Percentiles rank a stretch among this genome's conserved stretches.
Evolutionary conservation across 2,113 vertebrate species (phyloP).

Genomic region (Rhinichthys klamathensis): DNA sequence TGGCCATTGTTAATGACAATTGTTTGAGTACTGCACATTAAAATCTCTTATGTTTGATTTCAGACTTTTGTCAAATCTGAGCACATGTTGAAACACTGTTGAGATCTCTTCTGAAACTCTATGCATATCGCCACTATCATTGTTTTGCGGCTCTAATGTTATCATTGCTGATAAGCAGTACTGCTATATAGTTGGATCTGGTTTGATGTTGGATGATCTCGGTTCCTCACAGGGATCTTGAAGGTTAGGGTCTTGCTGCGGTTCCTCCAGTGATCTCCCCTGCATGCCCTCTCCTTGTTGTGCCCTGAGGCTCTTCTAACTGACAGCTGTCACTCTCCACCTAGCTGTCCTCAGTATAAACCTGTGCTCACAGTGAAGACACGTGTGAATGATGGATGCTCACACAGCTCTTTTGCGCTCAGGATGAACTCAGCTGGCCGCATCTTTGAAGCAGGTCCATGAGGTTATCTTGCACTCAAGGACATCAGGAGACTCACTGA

Average conservation of each 20-base stretch:
- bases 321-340: constrained; percentile 54
- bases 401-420: constrained; percentile 6
- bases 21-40: neutral
- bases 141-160: neutral
- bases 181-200: neutral
- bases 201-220: neutral
- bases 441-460: constrained; percentile 29
- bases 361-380: constrained; percentile 18
- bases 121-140: neutral
- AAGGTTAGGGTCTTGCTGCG: neutral
- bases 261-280: constrained; percentile 3
- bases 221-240: neutral
- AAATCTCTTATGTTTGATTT: neutral
- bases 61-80: neutral
- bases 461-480: constrained; percentile 49
- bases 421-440: constrained; percentile 47
- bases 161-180: neutral
- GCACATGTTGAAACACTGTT: neutral
- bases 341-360: constrained; percentile 47
- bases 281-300: constrained; percentile 1
- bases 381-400: constrained; percentile 40
- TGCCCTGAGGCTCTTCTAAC: constrained; percentile 24
- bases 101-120: neutral
- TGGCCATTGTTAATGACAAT: neutral
- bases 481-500: constrained; percentile 38